phyloP scores from a whole-genome alignment of 2,797 vertebrate species.

The Capromys pilorides region DNA sequence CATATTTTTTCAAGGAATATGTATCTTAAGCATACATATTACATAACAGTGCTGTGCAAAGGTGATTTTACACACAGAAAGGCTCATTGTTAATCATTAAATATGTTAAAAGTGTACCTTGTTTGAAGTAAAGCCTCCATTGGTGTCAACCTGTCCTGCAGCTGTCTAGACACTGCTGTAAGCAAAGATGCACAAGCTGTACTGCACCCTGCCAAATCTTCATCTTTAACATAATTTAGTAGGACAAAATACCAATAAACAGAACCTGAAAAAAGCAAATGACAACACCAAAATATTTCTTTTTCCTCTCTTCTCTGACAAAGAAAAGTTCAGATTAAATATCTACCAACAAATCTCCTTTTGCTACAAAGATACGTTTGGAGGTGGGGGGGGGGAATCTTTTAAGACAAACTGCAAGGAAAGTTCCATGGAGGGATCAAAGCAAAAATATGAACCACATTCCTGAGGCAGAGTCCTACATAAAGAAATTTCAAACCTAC shows the following conservation, averaged over 20 bases:
- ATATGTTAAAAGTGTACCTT: constrained; percentile 85
- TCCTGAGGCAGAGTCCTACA: background rate
- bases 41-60: background rate
- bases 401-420: constrained; percentile 45
- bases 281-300: background rate
- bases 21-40: background rate
- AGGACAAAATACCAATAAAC: constrained; percentile 99
- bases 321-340: constrained; percentile 11
- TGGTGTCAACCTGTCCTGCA: constrained; percentile 97
- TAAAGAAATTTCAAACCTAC: background rate
- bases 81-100: background rate
- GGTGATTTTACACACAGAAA: background rate
- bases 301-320: background rate
- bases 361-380: background rate
- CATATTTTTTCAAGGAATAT: constrained; percentile 9
- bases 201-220: constrained; percentile 96
- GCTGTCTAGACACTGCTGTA: constrained; percentile 94
- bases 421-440: background rate
- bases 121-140: constrained; percentile 98
- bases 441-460: background rate
- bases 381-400: background rate
- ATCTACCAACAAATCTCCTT: background rate
- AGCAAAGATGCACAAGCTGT: constrained; percentile 95
- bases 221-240: constrained; percentile 98
- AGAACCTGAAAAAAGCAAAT: constrained; percentile 88